Evolutionary conservation across 2,888 invertebrate species (phyloP), one percentile per base, ranked within the genome.

Genomic region (Oegoconia quadripuncta): DNA sequence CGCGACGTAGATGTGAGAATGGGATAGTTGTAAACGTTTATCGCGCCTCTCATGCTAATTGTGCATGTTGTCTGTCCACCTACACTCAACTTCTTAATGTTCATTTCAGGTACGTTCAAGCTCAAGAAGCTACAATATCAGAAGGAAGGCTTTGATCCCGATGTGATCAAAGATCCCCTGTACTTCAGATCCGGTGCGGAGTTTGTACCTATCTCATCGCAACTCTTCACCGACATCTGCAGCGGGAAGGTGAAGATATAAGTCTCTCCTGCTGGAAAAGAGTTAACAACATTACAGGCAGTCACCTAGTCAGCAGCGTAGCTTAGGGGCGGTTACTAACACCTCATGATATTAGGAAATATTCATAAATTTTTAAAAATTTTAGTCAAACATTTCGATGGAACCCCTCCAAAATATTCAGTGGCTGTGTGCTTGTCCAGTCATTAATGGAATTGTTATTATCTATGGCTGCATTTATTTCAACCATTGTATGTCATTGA

Each of bases 51-150:
- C 4, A 18, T 4, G 7, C 18, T 18, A 18, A 7, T 5, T 7
- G 18, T 4, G 4, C 4, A 18, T 7, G 18, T 9, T 22, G 22
- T 2, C 8, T 3, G 8, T 5, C 22, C 2, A 22, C 9, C 9
- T 3, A 22, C 7, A 22, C 9, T 2, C 9, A 4, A n/a, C n/a
- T n/a, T 4, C 8, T 2, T 22, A 22, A 7, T 22, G 22, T 3
- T 8, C 6, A 17, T 64, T 60, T 74, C 90, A 88, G 95, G 94
- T 31, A 99, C 99, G 0, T 98, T 95, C 75, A 99, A 99, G 82
- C 74, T 98, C 54, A 95, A 96, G 79, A 99, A 98, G 72, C 89
- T 92, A 3, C 93, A 95, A 54, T 90, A 98, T 45, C 94, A 95
- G 66, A 89, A 91, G 48, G 95, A 97, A 52, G 97, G 95, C 2